Conservation (phyloP, 2,797 vertebrate genomes). For the Ambastaia sidthimunki region DNA sequence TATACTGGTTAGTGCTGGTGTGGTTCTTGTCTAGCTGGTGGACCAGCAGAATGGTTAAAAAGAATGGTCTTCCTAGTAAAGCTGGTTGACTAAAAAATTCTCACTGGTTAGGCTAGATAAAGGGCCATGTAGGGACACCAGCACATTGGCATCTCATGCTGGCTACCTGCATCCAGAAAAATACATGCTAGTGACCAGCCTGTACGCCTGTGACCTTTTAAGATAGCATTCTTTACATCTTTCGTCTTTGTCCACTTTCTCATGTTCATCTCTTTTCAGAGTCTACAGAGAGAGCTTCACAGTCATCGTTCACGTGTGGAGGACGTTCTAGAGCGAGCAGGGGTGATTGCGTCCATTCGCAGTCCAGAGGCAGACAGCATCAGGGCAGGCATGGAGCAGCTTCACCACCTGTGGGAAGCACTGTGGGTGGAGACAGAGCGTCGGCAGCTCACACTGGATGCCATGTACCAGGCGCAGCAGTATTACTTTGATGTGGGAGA, state of each 20-base stretch:
- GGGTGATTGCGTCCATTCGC: conserved; percentile 80
- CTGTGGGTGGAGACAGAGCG: conserved; percentile 85
- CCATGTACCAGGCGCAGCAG: conserved; percentile 92
- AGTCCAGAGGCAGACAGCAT: conserved; percentile 84
- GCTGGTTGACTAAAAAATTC: too few relatives aligned
- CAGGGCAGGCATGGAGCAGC: conserved; percentile 79
- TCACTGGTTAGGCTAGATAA: too few relatives aligned
- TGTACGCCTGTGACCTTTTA: background rate
- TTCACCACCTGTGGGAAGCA: conserved; percentile 82
- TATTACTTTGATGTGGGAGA: conserved; percentile 91
- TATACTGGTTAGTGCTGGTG: background rate
- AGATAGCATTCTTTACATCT: background rate
- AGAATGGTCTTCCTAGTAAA: too few relatives aligned
- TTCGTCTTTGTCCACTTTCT: background rate
- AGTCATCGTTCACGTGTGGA: conserved; percentile 83
- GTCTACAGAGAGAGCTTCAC: conserved; percentile 87
- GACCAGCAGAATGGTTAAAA: too few relatives aligned
- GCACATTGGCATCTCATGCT: too few relatives aligned
- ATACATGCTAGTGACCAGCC: too few relatives aligned
- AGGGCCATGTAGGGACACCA: too few relatives aligned
- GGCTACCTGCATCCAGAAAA: too few relatives aligned
- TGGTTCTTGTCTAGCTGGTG: too few relatives aligned
- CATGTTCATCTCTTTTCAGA: conserved; percentile 62
- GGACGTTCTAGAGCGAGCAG: conserved; percentile 86
- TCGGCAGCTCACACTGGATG: conserved; percentile 85